A percentile compares a stretch with the other conserved stretches of the same genome.
phyloP scores from a whole-genome alignment of 2,113 vertebrate species.

The Diglossa brunneiventris region DNA sequence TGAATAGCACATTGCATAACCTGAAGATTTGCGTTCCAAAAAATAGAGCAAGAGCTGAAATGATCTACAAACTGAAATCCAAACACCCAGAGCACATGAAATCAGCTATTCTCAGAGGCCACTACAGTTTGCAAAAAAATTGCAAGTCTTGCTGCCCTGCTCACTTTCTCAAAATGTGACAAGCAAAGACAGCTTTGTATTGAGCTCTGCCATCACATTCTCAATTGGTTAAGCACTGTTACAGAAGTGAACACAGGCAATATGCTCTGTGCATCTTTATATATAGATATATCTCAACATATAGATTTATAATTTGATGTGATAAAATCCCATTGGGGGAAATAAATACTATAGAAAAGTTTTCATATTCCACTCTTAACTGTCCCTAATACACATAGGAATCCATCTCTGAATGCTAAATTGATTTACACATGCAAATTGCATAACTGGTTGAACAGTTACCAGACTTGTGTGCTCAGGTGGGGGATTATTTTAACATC shows the following conservation, averaged over 20 bases:
- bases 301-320: not conserved
- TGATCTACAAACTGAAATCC: not conserved
- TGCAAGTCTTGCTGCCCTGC: not conserved
- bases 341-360: not conserved
- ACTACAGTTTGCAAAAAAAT: not conserved
- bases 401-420: not conserved
- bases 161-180: not conserved
- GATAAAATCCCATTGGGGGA: not conserved
- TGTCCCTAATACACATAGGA: not conserved
- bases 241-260: not conserved
- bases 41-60: not conserved
- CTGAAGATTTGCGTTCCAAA: not conserved
- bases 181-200: not conserved
- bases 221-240: not conserved
- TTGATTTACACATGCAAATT: not conserved
- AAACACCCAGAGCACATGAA: not conserved
- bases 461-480: not conserved
- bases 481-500: constrained; percentile 31
- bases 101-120: not conserved
- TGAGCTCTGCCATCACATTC: not conserved
- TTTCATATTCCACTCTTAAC: not conserved
- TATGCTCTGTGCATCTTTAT: not conserved
- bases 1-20: not conserved
- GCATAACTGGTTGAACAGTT: not conserved
- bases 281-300: not conserved